Evolutionary conservation across 2,113 vertebrate genomes (phyloP).

Genomic region (Monarcha castaneiventris): DNA sequence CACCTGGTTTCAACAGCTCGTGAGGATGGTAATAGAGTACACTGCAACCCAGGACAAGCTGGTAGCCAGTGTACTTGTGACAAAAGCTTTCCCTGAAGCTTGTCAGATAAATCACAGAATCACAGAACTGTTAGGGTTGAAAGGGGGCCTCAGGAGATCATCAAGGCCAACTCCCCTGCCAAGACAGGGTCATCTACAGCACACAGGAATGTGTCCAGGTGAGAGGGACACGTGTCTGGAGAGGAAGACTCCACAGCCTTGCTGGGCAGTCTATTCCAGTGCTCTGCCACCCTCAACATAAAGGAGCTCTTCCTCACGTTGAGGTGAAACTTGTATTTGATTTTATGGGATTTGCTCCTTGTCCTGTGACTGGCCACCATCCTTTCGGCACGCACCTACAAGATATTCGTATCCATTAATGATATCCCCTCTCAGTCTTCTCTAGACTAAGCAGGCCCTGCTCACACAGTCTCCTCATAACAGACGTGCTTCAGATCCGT

Average conservation of each 20-base stretch:
- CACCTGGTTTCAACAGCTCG: no score
- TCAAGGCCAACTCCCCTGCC: no score
- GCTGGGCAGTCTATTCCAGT: not conserved
- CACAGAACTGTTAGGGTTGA: not conserved
- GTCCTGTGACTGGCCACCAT: not conserved
- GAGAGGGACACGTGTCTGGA: fast-evolving
- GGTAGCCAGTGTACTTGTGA: not conserved
- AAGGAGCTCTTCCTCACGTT: not conserved
- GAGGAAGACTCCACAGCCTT: not conserved
- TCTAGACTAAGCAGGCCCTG: not conserved
- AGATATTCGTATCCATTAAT: not conserved
- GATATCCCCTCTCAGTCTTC: not conserved
- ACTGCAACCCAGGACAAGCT: no score
- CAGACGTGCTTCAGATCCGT: not conserved
- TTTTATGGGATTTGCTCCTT: not conserved
- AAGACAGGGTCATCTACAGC: not conserved
- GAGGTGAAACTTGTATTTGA: not conserved
- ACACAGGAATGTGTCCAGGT: not conserved
- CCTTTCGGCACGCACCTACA: fast-evolving
- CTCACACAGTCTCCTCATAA: not conserved
- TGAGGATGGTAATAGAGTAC: no score
- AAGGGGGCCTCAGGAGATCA: not conserved
- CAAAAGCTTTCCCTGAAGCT: not conserved
- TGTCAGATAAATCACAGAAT: not conserved
- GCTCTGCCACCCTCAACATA: not conserved